These are phyloP conservation scores for Trachelus iudaicus DNA, from an alignment of 2,888 invertebrate species.

Conservation along the genomic window DNA sequence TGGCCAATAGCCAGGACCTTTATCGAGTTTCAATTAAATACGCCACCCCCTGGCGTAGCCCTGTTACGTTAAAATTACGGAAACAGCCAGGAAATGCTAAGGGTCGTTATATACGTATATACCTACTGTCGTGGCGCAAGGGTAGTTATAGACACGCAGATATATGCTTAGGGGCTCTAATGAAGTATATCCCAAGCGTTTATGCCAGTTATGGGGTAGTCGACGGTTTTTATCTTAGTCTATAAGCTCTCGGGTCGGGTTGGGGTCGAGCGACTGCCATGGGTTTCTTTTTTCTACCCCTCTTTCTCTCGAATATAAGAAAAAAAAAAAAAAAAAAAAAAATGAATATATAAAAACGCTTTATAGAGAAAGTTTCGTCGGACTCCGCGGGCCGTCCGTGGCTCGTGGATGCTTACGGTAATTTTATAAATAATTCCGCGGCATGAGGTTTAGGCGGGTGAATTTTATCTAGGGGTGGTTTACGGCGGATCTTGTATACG, in stretches of 20 bases:
- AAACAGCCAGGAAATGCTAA: too few species aligned
- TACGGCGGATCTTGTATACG: conserved; percentile 44
- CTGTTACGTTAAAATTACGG: too few species aligned
- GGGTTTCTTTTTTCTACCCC: background rate
- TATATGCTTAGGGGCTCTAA: too few species aligned
- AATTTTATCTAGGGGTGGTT: conserved; percentile 42
- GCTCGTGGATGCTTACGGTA: conserved; percentile 21
- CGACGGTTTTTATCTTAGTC: too few species aligned
- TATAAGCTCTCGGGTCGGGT: background rate
- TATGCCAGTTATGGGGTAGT: too few species aligned
- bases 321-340: conserved; percentile 3
- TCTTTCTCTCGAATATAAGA: background rate
- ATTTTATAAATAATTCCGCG: conserved; percentile 43
- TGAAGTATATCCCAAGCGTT: too few species aligned
- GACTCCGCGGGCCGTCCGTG: conserved; percentile 16
- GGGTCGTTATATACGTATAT: too few species aligned
- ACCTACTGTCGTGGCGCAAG: too few species aligned
- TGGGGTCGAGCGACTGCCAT: background rate
- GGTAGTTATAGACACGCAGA: too few species aligned
- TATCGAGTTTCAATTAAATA: too few species aligned
- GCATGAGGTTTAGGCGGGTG: conserved; percentile 20
- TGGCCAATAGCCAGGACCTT: too few species aligned
- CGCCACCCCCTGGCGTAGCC: too few species aligned
- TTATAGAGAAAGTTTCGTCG: conserved; percentile 34
- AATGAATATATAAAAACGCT: conserved; percentile 20